Conservation (phyloP, 1,140 invertebrate species). For the Euura lappo region DNA sequence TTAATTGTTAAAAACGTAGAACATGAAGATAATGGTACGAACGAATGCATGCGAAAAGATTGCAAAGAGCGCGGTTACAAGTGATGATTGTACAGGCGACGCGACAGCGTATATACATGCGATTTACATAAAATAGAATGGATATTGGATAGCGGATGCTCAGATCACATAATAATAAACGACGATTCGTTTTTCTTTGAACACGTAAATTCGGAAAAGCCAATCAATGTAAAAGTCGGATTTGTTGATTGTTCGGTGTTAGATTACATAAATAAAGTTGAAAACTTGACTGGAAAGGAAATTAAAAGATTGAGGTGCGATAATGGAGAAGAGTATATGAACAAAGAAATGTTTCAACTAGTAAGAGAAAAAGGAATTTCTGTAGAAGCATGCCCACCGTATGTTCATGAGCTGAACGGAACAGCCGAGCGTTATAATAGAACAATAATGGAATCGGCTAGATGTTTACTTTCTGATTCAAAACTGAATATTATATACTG, state of each 20-base stretch:
- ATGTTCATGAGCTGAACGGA: constrained; percentile 31
- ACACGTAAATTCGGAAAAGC: too few species aligned
- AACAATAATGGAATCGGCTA: constrained; percentile 27
- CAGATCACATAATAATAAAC: too few species aligned
- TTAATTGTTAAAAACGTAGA: too few species aligned
- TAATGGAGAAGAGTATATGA: constrained; percentile 36
- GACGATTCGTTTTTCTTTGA: too few species aligned
- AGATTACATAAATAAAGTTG: constrained; percentile 26
- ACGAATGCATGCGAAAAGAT: too few species aligned
- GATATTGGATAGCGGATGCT: too few species aligned
- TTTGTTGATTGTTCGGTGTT: too few species aligned
- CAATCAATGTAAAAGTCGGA: background rate
- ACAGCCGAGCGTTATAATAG: constrained; percentile 44
- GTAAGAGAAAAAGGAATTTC: constrained; percentile 25
- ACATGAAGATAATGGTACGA: too few species aligned
- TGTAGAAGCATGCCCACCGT: constrained; percentile 24
- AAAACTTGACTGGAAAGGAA: constrained; percentile 15
- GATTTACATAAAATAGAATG: too few species aligned
- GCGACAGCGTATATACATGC: too few species aligned
- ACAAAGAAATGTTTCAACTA: constrained; percentile 29
- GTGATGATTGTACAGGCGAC: too few species aligned
- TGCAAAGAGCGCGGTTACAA: too few species aligned
- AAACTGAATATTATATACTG: constrained; percentile 26
- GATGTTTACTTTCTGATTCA: constrained; percentile 30
- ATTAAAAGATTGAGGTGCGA: constrained; percentile 31